Evolutionary conservation across 1,140 invertebrate genomes (phyloP), one percentile per base, ranked within the genome.

Genomic region (Drosophila arizonae): DNA sequence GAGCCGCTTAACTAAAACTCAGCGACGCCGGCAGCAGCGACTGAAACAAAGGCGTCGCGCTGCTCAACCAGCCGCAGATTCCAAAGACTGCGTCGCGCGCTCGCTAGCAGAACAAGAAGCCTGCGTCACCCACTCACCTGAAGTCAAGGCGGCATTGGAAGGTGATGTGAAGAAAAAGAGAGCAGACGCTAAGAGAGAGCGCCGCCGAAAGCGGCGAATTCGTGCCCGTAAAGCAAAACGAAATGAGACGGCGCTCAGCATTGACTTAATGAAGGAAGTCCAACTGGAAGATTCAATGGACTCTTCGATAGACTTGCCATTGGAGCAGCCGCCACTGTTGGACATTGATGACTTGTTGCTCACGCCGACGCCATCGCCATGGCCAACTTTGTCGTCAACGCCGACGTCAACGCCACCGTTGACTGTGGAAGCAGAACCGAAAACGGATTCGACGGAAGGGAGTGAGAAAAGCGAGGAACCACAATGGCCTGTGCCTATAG

Each of bases 11-110:
- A 36, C 13, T 6, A 51, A 24, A 17, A 52, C 61, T 0, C 48
- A n/a, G 4, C 48, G 48, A 6, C 61, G 61, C 9, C 24, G 61
- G 6, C 48, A 21, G 3, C 61, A 41, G n/a, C 61, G 61, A 9
- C 33, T 17, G 6, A 52, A 52, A 43, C 48, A 4, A 21, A 62
- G 39, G 9, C 61, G 21, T 11, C 61, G 4, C 17, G 1, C 3
- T 9, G 10, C 41, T 28, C 17, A 46, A 8, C 1, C 11, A 4
- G 0, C 11, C 0, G 36, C 36, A 4, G 43, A 46, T 6, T 1
- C 43, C 0, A 4, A 46, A 6, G 43, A 0, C 17, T 8, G 43
- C 8, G 15, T 2, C 43, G n/a, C 43, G 0, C n/a, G 6, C 43
- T 9, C n/a, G 28, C 6, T 6, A 6, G 28, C 28, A 30, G 28